These are phyloP conservation scores for Hypanus sabinus DNA, from an alignment of 2,113 vertebrate species.

Conservation along the genomic window DNA sequence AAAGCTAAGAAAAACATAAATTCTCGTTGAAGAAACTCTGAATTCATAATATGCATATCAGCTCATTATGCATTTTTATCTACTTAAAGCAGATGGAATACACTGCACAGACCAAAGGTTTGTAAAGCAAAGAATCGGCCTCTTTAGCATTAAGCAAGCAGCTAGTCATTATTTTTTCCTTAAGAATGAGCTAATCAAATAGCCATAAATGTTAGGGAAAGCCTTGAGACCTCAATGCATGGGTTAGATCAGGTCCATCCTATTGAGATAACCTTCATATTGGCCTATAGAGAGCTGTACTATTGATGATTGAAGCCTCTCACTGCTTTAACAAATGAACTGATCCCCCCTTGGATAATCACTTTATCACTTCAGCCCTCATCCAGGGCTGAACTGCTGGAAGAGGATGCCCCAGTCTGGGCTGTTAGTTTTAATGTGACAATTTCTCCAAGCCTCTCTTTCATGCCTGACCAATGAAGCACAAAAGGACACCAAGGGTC, in stretches of 20 bases:
- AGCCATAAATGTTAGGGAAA: constrained; percentile 36
- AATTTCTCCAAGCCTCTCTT: constrained; percentile 32
- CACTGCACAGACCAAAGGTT: constrained; percentile 14
- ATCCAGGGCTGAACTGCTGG: constrained; percentile 56
- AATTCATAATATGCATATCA: constrained; percentile 12
- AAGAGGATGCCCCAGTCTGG: constrained; percentile 41
- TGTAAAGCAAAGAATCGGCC: constrained; percentile 35
- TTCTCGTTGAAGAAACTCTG: constrained; percentile 32
- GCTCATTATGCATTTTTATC: constrained; percentile 31
- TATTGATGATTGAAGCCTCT: constrained; percentile 56
- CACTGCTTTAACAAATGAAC: constrained; percentile 53
- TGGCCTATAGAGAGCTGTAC: constrained; percentile 53
- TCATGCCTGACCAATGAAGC: constrained; percentile 41
- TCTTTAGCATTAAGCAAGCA: constrained; percentile 35
- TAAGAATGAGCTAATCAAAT: constrained; percentile 35
- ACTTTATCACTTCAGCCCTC: constrained; percentile 62
- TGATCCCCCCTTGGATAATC: constrained; percentile 56
- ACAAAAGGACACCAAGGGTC: constrained; percentile 39
- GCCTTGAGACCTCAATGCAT: constrained; percentile 39
- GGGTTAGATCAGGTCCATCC: constrained; percentile 54
- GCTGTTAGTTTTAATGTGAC: constrained; percentile 38
- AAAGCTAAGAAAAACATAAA: constrained; percentile 29
- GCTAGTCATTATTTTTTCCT: constrained; percentile 33
- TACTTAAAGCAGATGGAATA: constrained; percentile 36
- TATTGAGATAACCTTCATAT: constrained; percentile 65